These are phyloP conservation scores for Aphidoletes aphidimyza DNA, from an alignment of 2,888 invertebrate species.

Conservation along the genomic window DNA sequence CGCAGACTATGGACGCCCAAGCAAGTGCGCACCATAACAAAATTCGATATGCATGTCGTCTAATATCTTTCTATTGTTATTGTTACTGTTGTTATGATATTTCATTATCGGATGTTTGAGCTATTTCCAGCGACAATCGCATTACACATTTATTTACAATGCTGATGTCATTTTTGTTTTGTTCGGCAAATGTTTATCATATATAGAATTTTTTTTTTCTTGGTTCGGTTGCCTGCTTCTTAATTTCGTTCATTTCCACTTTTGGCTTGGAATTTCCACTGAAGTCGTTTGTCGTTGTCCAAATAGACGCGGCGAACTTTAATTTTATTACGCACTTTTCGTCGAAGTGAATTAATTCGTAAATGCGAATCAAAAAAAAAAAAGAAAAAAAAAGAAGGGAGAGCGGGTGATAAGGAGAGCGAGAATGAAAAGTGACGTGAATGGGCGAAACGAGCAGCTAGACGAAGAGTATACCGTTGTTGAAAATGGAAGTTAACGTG, in stretches of 20 bases:
- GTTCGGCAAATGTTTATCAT: too few relatives aligned
- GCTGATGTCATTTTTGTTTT: not conserved
- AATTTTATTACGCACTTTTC: slow-evolving; percentile 31
- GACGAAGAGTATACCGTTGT: too few relatives aligned
- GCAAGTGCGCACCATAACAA: too few relatives aligned
- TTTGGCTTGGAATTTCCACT: not conserved
- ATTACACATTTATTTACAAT: not conserved
- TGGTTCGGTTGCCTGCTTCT: not conserved
- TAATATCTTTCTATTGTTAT: not conserved
- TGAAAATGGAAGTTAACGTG: not conserved
- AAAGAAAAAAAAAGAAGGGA: not conserved
- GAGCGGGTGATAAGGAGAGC: not conserved
- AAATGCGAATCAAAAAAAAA: not conserved
- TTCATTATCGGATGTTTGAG: not conserved
- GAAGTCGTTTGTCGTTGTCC: too few relatives aligned
- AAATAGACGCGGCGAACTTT: not conserved
- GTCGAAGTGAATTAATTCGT: not conserved
- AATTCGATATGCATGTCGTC: not conserved
- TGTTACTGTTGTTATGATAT: not conserved
- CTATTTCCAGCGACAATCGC: not conserved
- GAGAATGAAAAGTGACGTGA: not conserved
- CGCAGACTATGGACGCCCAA: too few relatives aligned
- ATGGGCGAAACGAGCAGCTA: not conserved
- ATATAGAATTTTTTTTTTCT: not conserved
- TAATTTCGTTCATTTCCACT: not conserved